phyloP scores from a whole-genome alignment of 1,140 invertebrate species.

The Paracyclopina nana region DNA sequence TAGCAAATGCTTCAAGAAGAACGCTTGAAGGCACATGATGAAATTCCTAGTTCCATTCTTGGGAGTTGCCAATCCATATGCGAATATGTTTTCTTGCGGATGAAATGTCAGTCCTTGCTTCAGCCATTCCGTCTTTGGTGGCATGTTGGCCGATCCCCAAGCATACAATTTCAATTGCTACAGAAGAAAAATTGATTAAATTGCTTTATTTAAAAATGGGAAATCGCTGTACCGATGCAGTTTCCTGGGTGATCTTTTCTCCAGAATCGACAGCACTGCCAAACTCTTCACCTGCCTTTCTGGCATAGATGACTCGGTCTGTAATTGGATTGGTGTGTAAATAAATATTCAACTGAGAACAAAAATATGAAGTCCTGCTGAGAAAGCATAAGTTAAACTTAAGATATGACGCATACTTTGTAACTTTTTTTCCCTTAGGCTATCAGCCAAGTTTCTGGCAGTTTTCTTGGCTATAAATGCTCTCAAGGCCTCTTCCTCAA shows the following conservation, averaged over 20 bases:
- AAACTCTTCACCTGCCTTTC: neutral
- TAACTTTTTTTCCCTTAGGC: too few relatives aligned
- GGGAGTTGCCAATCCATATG: conserved; percentile 36
- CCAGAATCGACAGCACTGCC: neutral
- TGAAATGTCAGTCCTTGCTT: conserved; percentile 17
- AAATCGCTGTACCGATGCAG: too few relatives aligned
- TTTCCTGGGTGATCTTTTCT: neutral
- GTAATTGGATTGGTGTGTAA: neutral
- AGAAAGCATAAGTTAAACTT: too few relatives aligned
- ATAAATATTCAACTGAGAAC: conserved; percentile 3
- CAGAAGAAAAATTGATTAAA: neutral
- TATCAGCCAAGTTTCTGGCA: too few relatives aligned
- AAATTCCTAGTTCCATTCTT: conserved; percentile 39
- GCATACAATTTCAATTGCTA: neutral
- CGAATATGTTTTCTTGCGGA: conserved; percentile 30
- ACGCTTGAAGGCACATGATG: conserved; percentile 41
- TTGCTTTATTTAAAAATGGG: too few relatives aligned
- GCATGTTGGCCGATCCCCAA: neutral
- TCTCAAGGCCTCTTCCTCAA: too few relatives aligned
- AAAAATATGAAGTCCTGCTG: too few relatives aligned
- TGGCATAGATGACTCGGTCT: conserved; percentile 13
- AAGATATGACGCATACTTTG: too few relatives aligned
- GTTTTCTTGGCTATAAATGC: too few relatives aligned
- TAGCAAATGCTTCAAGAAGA: conserved; percentile 43
- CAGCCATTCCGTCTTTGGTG: conserved; percentile 16